Percentiles rank a stretch among this genome's conserved stretches.
Evolutionary conservation across 2,888 invertebrate species (phyloP).

Genomic region (Ophion ventricosus): DNA sequence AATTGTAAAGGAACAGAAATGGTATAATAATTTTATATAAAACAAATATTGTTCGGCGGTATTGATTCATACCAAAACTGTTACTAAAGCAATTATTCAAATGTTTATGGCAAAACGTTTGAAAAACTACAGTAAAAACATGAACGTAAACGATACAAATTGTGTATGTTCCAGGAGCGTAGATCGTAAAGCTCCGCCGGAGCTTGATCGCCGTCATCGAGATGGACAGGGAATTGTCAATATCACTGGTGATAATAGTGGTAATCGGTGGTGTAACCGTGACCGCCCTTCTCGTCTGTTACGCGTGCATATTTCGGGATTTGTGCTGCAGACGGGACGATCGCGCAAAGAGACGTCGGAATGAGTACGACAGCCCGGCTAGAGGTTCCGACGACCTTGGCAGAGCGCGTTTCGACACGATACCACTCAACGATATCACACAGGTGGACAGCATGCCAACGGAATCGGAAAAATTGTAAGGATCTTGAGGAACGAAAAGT

Average conservation of each 20-base stretch:
- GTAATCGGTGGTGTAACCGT: constrained; percentile 86
- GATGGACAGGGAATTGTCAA: constrained; percentile 85
- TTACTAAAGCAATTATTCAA: background rate
- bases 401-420: constrained; percentile 83
- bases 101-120: no score
- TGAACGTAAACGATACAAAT: no score
- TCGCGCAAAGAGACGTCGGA: constrained; percentile 83
- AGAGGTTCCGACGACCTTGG: constrained; percentile 76
- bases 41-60: no score
- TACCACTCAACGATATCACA: constrained; percentile 87
- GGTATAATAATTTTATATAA: no score
- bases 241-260: constrained; percentile 86
- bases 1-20: no score
- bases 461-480: constrained; percentile 81
- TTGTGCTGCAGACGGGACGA: constrained; percentile 85
- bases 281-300: constrained; percentile 87
- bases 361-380: constrained; percentile 79
- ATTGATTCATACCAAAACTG: background rate
- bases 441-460: constrained; percentile 86
- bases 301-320: constrained; percentile 87
- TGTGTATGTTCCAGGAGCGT: constrained; percentile 49
- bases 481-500: constrained; percentile 9
- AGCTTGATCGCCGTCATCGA: constrained; percentile 71
- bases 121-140: background rate
- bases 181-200: constrained; percentile 49